These are phyloP conservation scores for Amphiprion percula DNA, from an alignment of 2,113 vertebrate genomes.

Conservation along the genomic window DNA sequence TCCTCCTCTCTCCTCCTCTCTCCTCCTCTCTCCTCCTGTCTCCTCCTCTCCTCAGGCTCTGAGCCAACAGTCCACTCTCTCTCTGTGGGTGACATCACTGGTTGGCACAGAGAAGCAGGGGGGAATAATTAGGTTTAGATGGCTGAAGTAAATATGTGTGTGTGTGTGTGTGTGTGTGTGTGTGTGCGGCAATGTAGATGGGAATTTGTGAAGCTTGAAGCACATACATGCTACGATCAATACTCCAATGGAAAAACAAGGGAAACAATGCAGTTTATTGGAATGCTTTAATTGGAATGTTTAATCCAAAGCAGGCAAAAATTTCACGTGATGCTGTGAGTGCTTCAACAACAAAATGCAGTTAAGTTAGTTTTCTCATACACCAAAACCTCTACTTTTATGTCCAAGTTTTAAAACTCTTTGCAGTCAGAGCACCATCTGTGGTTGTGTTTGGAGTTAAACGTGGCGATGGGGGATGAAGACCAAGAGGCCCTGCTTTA, in stretches of 20 bases:
- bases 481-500: slow-evolving; percentile 74
- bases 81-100: slow-evolving; percentile 84
- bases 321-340: not conserved
- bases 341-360: slow-evolving; percentile 2
- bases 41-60: slow-evolving; percentile 51
- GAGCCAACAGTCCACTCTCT: slow-evolving; percentile 76
- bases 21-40: not conserved
- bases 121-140: slow-evolving; percentile 83
- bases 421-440: slow-evolving; percentile 19
- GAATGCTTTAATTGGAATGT: not conserved
- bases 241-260: slow-evolving; percentile 33
- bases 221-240: slow-evolving; percentile 63
- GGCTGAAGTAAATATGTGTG: slow-evolving; percentile 67
- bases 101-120: slow-evolving; percentile 76
- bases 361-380: not conserved
- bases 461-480: slow-evolving; percentile 49
- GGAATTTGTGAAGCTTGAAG: slow-evolving; percentile 65
- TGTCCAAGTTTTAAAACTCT: slow-evolving; percentile 3
- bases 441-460: slow-evolving; percentile 43
- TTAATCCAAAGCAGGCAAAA: slow-evolving; percentile 6
- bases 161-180: slow-evolving; percentile 45
- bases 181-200: slow-evolving; percentile 64
- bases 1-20: slow-evolving; percentile 9
- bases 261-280: slow-evolving; percentile 16
- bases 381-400: not conserved